phyloP scores from a whole-genome alignment of 2,888 invertebrate genomes.

The Polyploca ridens region DNA sequence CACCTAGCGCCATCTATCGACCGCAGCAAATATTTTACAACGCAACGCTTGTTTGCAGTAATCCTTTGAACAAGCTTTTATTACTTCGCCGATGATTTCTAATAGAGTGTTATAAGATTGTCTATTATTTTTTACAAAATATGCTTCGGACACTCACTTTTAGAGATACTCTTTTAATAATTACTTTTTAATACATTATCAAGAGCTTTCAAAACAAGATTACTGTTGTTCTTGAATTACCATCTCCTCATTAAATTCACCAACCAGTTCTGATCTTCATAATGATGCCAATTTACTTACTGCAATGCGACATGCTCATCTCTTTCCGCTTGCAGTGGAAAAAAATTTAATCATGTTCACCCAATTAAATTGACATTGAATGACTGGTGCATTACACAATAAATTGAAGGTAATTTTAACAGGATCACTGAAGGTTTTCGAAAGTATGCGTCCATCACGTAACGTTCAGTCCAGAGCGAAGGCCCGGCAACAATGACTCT shows the following conservation, averaged over 20 bases:
- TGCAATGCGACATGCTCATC: constrained; percentile 3
- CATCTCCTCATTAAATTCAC: neutral
- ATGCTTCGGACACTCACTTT: neutral
- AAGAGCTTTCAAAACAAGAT: neutral
- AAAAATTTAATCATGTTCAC: constrained; percentile 38
- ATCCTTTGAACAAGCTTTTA: constrained; percentile 48
- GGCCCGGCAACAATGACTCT: constrained; percentile 37
- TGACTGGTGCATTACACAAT: constrained; percentile 44
- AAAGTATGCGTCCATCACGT: constrained; percentile 49
- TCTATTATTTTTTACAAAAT: neutral
- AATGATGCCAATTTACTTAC: constrained; percentile 9
- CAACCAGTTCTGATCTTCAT: constrained; percentile 4
- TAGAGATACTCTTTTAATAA: neutral
- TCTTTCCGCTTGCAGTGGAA: constrained; percentile 5
- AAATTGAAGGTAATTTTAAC: constrained; percentile 43
- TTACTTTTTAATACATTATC: neutral
- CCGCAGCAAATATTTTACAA: constrained; percentile 48
- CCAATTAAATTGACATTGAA: constrained; percentile 34
- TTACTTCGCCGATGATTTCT: constrained; percentile 57
- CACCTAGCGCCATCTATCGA: constrained; percentile 55
- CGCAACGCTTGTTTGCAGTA: constrained; percentile 40
- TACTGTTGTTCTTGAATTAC: neutral
- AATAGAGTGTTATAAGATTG: constrained; percentile 41
- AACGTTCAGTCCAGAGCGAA: constrained; percentile 32
- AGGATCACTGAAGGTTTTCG: constrained; percentile 52